Conservation (phyloP, 2,797 vertebrate species). For the Sebastes hubbsi region DNA sequence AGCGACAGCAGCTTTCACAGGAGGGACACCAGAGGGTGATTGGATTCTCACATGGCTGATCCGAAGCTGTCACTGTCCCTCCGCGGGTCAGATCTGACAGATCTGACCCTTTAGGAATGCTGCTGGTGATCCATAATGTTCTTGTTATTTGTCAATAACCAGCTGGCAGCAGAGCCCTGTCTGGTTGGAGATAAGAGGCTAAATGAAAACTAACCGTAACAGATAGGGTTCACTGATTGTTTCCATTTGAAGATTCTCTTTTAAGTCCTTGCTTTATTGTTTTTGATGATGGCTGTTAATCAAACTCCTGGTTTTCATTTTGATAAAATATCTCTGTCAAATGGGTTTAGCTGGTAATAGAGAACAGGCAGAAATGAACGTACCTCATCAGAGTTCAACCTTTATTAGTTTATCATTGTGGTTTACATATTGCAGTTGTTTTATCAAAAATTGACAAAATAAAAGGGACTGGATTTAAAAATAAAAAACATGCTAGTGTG, state of each 20-base stretch:
- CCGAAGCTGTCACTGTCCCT: slow-evolving; percentile 15
- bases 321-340: slow-evolving; percentile 33
- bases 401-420: slow-evolving; percentile 44
- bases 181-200: slow-evolving; percentile 32
- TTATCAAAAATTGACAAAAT: neutral
- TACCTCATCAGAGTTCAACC: slow-evolving; percentile 23
- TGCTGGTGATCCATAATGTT: slow-evolving; percentile 23
- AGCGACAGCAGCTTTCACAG: slow-evolving; percentile 49
- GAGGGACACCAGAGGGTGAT: slow-evolving; percentile 50
- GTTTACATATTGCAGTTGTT: slow-evolving; percentile 7
- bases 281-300: slow-evolving; percentile 44
- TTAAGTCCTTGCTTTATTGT: slow-evolving; percentile 43
- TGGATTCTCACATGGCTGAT: slow-evolving; percentile 51
- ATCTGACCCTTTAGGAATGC: neutral
- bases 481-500: neutral
- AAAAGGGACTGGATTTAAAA: neutral
- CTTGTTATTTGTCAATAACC: slow-evolving; percentile 46
- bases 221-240: slow-evolving; percentile 32
- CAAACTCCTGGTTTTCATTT: slow-evolving; percentile 49
- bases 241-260: slow-evolving; percentile 54
- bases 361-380: slow-evolving; percentile 24
- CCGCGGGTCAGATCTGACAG: neutral
- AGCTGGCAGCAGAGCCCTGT: slow-evolving; percentile 15
- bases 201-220: slow-evolving; percentile 21
- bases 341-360: slow-evolving; percentile 24